phyloP scores from a whole-genome alignment of 2,113 vertebrate genomes.

The Aegithalos caudatus region DNA sequence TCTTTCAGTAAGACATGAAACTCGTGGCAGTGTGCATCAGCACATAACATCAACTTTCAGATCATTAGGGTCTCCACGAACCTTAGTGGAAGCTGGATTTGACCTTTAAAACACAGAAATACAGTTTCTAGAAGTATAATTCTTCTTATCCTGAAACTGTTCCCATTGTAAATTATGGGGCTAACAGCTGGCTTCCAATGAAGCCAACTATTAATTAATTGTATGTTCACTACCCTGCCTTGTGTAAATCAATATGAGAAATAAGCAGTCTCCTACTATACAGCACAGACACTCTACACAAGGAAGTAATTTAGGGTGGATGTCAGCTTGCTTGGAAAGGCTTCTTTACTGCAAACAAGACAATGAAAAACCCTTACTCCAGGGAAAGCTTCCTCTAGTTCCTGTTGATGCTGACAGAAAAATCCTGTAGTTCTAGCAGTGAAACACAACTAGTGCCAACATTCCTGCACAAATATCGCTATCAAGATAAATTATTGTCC shows the following conservation, averaged over 20 bases:
- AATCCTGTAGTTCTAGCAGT: neutral
- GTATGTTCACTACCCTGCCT: conserved; percentile 71
- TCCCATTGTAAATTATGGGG: conserved; percentile 74
- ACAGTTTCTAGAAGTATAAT: conserved; percentile 66
- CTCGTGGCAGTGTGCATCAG: neutral
- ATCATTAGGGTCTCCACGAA: conserved; percentile 21
- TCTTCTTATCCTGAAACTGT: conserved; percentile 58
- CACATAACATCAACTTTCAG: conserved; percentile 1
- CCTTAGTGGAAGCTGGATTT: conserved; percentile 49
- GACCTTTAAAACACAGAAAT: conserved; percentile 73
- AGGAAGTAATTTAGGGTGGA: conserved; percentile 71
- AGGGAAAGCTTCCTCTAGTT: neutral
- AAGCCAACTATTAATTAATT: conserved; percentile 86
- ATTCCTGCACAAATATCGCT: neutral
- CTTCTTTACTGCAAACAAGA: conserved; percentile 57
- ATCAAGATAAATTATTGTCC: neutral
- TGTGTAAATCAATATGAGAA: conserved; percentile 80
- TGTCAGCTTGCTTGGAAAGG: conserved; percentile 67
- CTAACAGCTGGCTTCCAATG: conserved; percentile 80
- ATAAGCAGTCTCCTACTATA: conserved; percentile 62
- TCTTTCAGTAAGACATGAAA: neutral
- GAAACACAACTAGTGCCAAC: neutral
- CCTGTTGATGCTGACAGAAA: neutral
- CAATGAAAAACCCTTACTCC: neutral
- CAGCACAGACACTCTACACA: conserved; percentile 54